Conservation (phyloP, 2,888 invertebrate genomes). For the Pegoplata infirma region DNA sequence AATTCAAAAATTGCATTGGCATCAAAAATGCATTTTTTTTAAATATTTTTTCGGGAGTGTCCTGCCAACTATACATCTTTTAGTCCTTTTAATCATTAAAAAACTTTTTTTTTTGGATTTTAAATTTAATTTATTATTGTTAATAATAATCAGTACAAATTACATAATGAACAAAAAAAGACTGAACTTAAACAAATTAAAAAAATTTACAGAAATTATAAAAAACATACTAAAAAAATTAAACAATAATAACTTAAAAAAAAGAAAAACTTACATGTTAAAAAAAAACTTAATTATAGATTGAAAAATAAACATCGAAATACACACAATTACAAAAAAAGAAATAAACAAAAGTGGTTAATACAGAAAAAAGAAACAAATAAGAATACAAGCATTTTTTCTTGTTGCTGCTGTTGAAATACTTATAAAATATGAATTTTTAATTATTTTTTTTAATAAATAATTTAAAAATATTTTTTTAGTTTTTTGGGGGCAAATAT, state of each 20-base stretch:
- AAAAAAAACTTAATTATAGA: slow-evolving; percentile 38
- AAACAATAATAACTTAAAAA: slow-evolving; percentile 48
- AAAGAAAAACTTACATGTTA: slow-evolving; percentile 33
- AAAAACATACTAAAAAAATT: slow-evolving; percentile 47
- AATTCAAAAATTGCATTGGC: too few species aligned
- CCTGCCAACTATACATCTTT: too few species aligned
- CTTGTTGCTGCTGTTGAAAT: background rate
- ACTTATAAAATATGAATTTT: slow-evolving; percentile 25
- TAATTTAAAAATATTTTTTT: slow-evolving; percentile 34
- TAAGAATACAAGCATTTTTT: slow-evolving; percentile 14
- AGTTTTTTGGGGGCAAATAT: slow-evolving; percentile 64
- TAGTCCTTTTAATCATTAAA: too few species aligned
- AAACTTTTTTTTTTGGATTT: slow-evolving; percentile 8
- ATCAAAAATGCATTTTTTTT: too few species aligned
- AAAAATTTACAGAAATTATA: slow-evolving; percentile 47
- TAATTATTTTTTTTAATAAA: slow-evolving; percentile 42
- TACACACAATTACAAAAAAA: slow-evolving; percentile 29
- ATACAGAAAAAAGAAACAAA: slow-evolving; percentile 41
- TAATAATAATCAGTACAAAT: slow-evolving; percentile 75
- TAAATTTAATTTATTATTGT: slow-evolving; percentile 63
- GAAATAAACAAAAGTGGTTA: slow-evolving; percentile 31
- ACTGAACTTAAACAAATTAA: slow-evolving; percentile 44
- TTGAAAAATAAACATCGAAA: slow-evolving; percentile 35
- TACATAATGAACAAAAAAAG: slow-evolving; percentile 66
- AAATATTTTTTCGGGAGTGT: too few species aligned